These are phyloP conservation scores for Danionella dracula DNA, from an alignment of 2,797 vertebrate genomes.

Conservation along the genomic window DNA sequence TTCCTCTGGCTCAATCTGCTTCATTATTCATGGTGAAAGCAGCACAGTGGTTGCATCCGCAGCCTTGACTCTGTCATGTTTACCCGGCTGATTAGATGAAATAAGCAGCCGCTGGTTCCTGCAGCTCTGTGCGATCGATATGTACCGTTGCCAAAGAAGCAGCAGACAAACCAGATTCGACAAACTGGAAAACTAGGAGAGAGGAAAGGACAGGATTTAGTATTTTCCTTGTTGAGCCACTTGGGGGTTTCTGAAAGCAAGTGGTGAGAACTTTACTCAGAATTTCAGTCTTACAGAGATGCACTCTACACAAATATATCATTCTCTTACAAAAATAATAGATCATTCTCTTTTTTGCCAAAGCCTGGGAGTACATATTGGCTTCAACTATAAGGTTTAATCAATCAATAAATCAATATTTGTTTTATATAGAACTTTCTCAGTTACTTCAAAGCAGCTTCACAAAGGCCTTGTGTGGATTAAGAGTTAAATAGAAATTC, in stretches of 20 bases:
- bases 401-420: too few relatives aligned
- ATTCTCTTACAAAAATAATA: too few relatives aligned
- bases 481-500: too few relatives aligned
- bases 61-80: slow-evolving; percentile 31
- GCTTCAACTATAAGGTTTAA: too few relatives aligned
- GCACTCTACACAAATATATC: too few relatives aligned
- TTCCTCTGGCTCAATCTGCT: slow-evolving; percentile 6
- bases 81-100: slow-evolving; percentile 42
- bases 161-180: slow-evolving; percentile 13
- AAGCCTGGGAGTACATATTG: too few relatives aligned
- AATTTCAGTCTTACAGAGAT: too few relatives aligned
- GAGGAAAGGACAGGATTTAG: slow-evolving; percentile 1
- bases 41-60: background rate
- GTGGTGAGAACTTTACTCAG: too few relatives aligned
- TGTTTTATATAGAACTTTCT: too few relatives aligned
- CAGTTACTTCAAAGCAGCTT: too few relatives aligned
- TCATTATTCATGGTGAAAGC: slow-evolving; percentile 36
- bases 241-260: background rate
- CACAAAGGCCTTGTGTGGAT: too few relatives aligned
- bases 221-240: background rate
- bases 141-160: slow-evolving; percentile 4
- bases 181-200: background rate
- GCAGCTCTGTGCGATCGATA: slow-evolving; percentile 24
- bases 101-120: slow-evolving; percentile 28
- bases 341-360: too few relatives aligned